phyloP scores from a whole-genome alignment of 2,113 vertebrate species.

The Panthera leo region DNA sequence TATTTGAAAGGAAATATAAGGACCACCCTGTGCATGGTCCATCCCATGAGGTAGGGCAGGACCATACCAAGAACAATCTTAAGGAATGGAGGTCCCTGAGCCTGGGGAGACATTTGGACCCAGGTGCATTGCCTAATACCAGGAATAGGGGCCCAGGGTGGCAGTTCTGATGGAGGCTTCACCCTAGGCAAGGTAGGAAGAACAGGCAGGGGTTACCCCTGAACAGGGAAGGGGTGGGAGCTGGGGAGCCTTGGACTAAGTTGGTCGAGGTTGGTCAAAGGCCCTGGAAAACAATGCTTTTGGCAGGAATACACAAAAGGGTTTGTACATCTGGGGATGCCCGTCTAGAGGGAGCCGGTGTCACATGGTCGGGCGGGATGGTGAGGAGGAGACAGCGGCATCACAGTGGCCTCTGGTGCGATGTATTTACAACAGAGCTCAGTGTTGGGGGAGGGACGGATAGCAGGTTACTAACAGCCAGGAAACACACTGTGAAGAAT shows the following conservation, averaged over 20 bases:
- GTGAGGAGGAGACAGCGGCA: conserved; percentile 83
- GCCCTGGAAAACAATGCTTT: conserved; percentile 65
- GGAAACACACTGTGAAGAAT: conserved; percentile 85
- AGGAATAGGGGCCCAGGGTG: not conserved
- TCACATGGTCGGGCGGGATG: conserved; percentile 77
- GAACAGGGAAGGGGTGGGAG: not conserved
- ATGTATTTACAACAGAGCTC: conserved; percentile 87
- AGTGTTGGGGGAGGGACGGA: conserved; percentile 73
- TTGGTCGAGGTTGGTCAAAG: conserved; percentile 33
- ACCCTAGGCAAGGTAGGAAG: conserved; percentile 56
- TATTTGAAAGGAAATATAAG: conserved; percentile 62
- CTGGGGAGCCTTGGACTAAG: conserved; percentile 22
- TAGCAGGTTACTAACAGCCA: conserved; percentile 86
- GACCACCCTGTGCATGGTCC: conserved; percentile 35
- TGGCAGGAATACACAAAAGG: conserved; percentile 58
- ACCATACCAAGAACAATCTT: conserved; percentile 64
- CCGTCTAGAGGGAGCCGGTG: conserved; percentile 78
- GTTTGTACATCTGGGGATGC: conserved; percentile 69
- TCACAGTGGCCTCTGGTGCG: conserved; percentile 88
- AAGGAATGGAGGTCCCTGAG: conserved; percentile 69
- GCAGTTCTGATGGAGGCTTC: conserved; percentile 43
- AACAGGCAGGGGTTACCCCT: conserved; percentile 25
- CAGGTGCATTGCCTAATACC: conserved; percentile 18
- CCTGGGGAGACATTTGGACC: conserved; percentile 47
- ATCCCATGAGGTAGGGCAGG: conserved; percentile 55